phyloP scores from a whole-genome alignment of 2,113 vertebrate genomes.

The Chaetodon auriga region DNA sequence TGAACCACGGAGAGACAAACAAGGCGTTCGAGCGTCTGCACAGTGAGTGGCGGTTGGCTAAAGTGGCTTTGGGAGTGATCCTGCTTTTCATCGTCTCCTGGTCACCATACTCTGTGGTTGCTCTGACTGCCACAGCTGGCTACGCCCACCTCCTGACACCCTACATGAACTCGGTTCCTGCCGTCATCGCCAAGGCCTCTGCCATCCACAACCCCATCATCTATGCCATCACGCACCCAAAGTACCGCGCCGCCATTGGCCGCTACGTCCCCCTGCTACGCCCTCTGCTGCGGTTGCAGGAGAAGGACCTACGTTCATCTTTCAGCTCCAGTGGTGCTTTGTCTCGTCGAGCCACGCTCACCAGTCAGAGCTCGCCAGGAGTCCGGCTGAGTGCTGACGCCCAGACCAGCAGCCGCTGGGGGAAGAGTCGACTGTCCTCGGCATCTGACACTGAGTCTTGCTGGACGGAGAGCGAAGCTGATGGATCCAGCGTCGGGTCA shows the following conservation, averaged over 20 bases:
- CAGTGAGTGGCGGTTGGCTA: constrained; percentile 39
- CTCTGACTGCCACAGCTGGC: constrained; percentile 32
- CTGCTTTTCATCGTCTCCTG: constrained; percentile 90
- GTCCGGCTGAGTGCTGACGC: background rate
- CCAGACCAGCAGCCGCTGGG: background rate
- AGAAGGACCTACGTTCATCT: constrained; percentile 41
- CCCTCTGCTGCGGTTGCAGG: background rate
- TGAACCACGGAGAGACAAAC: constrained; percentile 71
- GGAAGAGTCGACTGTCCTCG: background rate
- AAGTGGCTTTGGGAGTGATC: constrained; percentile 72
- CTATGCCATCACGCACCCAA: constrained; percentile 93
- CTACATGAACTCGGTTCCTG: constrained; percentile 81
- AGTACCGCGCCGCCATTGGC: constrained; percentile 79
- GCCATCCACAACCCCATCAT: constrained; percentile 95
- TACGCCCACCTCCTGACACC: constrained; percentile 89
- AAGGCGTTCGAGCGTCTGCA: constrained; percentile 72
- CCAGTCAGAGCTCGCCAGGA: background rate
- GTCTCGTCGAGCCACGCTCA: background rate
- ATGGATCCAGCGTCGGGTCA: background rate
- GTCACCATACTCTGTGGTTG: constrained; percentile 90
- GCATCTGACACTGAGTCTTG: constrained; percentile 37
- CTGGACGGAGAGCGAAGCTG: constrained; percentile 37
- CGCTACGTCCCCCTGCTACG: background rate
- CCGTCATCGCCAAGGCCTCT: constrained; percentile 74
- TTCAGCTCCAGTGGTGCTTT: constrained; percentile 14